Evolutionary conservation across 92 coral and sea anemone genomes (phyloP).

Genomic region (Porites evermanni): DNA sequence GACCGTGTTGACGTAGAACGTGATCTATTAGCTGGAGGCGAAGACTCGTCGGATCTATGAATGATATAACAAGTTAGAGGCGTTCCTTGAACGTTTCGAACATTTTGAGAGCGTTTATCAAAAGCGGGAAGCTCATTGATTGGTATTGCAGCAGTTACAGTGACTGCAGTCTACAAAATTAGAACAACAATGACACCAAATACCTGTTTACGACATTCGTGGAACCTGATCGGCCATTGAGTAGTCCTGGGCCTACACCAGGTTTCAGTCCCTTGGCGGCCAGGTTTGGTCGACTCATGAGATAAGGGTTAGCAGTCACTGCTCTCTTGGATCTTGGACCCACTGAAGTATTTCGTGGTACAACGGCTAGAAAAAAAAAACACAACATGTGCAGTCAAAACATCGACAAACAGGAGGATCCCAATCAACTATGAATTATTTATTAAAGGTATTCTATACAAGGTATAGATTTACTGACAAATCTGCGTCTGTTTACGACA

Average conservation of each 20-base stretch:
- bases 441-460: too few relatives aligned
- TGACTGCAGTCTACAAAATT: too few relatives aligned
- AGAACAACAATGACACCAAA: too few relatives aligned
- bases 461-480: too few relatives aligned
- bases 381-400: neutral
- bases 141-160: too few relatives aligned
- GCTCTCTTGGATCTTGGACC: conserved; percentile 88
- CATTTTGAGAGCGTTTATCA: too few relatives aligned
- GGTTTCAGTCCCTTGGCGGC: conserved; percentile 67
- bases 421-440: too few relatives aligned
- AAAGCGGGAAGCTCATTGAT: too few relatives aligned
- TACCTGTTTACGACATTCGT: conserved; percentile 81
- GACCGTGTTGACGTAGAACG: conserved; percentile 82
- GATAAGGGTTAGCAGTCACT: conserved; percentile 83
- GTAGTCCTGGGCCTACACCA: conserved; percentile 60
- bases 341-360: conserved; percentile 67
- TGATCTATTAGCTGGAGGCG: conserved; percentile 69
- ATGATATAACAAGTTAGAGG: neutral
- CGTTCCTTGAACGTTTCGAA: too few relatives aligned
- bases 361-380: conserved; percentile 13
- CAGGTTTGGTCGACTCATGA: conserved; percentile 82
- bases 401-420: too few relatives aligned
- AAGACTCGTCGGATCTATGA: conserved; percentile 73
- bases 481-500: too few relatives aligned
- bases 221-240: conserved; percentile 80